phyloP scores from a whole-genome alignment of 1,140 invertebrate species.

The Idris sp. region DNA sequence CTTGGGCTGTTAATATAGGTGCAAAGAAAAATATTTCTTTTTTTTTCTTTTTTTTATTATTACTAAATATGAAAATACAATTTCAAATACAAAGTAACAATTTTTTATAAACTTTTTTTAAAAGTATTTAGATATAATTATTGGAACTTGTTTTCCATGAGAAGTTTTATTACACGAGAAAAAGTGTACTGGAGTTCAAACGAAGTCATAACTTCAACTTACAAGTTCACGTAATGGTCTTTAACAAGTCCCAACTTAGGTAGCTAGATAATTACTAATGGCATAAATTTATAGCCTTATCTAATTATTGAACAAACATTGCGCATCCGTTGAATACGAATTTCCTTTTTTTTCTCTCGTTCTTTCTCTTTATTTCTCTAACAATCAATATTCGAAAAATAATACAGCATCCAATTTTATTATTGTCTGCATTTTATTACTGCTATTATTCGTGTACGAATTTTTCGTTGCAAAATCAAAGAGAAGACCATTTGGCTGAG shows the following conservation, averaged over 20 bases:
- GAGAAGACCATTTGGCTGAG: background rate
- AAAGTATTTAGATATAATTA: no score
- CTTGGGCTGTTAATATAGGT: no score
- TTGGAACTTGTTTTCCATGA: background rate
- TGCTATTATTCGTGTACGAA: no score
- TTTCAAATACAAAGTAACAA: no score
- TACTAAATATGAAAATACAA: no score
- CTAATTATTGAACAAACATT: conserved; percentile 69
- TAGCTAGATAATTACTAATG: conserved; percentile 65
- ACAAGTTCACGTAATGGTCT: conserved; percentile 51
- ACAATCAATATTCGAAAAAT: no score
- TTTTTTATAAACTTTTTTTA: no score
- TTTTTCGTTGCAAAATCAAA: conserved; percentile 25
- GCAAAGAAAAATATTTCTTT: no score
- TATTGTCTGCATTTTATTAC: no score
- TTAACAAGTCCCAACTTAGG: conserved; percentile 57
- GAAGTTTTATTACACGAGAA: conserved; percentile 51
- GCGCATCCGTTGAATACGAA: conserved; percentile 25
- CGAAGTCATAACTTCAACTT: conserved; percentile 36
- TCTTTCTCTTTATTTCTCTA: no score
- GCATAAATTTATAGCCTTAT: conserved; percentile 66
- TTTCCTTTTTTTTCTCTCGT: background rate
- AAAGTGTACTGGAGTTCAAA: conserved; percentile 54
- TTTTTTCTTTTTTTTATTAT: no score
- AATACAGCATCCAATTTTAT: no score